Base-by-base conservation (phyloP, 2,797 vertebrate species). In the Bucorvus abyssinicus region DNA sequence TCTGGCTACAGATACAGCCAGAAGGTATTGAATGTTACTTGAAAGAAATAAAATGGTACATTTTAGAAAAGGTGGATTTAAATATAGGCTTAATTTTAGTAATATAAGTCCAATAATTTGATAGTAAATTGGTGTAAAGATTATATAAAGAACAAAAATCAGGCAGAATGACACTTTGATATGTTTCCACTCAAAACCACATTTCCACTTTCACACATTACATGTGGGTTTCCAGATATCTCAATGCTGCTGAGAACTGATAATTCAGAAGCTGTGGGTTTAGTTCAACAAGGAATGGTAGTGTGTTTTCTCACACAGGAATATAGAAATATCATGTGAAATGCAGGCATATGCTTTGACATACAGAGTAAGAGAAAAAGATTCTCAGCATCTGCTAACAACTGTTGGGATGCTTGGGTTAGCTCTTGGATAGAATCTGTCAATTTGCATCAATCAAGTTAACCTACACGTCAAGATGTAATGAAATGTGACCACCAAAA, bases 361-460 rank as follows among this genome's bases (percentile, higher is more conserved):
- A 49, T 32, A 70, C 20, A 79, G 22, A 76, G 12, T 32, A 81
- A 93, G 5, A 45, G 14, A 7, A 84, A 78, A 93, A 80, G 22
- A 57, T 76, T 65, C 42, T 59, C 17, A 80, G 47, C 59, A 93
- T 86, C 89, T 95, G 63, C 30, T 79, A 84, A 29, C 52, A 93
- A 27, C 34, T 52, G 5, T 60, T 68, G 61, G 1, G 4, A 74
- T 61, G 18, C 36, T 78, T 81, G 18, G 17, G 6, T 89, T 71
- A 68, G 42, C 52, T 57, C 49, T 79, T 86, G 52, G 27, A 42
- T 68, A 86, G 38, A 79, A 91, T 87, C 89, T 95, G 87, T 92
- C 93, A 96, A 87, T 79, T 79, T 93, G 12, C 73, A 97, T 96
- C 64, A 68, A 94, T 95, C 60, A 47, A 68, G 65, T 81, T 80